Evolutionary conservation across 2,797 vertebrate species (phyloP), one percentile per base, ranked within the genome.

Genomic region (Fundulus diaphanus): DNA sequence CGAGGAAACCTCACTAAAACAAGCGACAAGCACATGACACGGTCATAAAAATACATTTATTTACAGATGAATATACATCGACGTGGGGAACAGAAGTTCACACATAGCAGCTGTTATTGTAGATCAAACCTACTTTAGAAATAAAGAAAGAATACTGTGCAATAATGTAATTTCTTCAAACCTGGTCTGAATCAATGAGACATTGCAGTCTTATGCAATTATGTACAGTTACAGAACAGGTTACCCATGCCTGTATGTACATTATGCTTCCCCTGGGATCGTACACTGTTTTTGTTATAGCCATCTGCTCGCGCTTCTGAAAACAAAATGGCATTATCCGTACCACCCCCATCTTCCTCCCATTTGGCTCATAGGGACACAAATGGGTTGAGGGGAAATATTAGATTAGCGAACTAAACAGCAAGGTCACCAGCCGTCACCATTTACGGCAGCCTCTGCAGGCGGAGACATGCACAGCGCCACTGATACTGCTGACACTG

Each of bases 361-460:
- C 66, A 74, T 88, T 76, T 78, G 82, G 81, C 72, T 84, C 71
- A 33, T 73, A 51, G 80, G 86, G 81, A 87, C 81, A 85, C 82
- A 79, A 81, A 87, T 80, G 82, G 78, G 85, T n/a, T 74, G 83
- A 80, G 70, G 74, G 84, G 76, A 82, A 82, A 87, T 84, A 90
- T 90, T 86, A 89, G 86, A 88, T 88, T 87, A 85, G 73, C 87
- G 88, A 85, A 85, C 89, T 86, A 77, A 12, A 72, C 82, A 86
- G 82, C 85, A 85, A 91, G 89, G 90, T 92, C 88, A 81, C 81
- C 85, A 77, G 81, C 75, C 77, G 66, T 70, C 85, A 86, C 73
- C 76, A 46, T 85, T 87, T 81, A 57, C 79, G 73, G 72, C 54
- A 3, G 49, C 69, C 87, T 80, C 88, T 88, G 88, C 79, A 80